phyloP scores from a whole-genome alignment of 1,140 invertebrate species.

The Micrasema minimum region DNA sequence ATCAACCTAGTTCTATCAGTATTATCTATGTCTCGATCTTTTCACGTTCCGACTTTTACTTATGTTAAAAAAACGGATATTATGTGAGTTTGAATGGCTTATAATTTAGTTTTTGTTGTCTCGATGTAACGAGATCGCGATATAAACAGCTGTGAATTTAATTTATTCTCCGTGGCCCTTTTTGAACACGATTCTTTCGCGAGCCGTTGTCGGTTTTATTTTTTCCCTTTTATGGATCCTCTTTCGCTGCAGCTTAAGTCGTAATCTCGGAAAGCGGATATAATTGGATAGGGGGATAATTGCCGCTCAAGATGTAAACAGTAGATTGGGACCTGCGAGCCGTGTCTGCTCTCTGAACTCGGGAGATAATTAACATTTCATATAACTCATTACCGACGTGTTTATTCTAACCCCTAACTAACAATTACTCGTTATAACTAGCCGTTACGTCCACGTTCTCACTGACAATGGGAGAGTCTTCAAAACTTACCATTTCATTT shows the following conservation, averaged over 20 bases:
- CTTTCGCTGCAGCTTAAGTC: constrained; percentile 12
- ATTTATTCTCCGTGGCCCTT: constrained; percentile 6
- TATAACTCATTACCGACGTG: constrained; percentile 38
- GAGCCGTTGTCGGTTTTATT: not conserved
- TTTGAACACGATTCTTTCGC: not conserved
- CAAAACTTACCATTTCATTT: too few species aligned
- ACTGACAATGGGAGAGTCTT: too few species aligned
- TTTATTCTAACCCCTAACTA: constrained; percentile 4
- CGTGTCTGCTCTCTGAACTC: constrained; percentile 25
- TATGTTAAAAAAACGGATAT: too few species aligned
- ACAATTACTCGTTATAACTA: not conserved
- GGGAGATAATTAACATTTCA: constrained; percentile 46
- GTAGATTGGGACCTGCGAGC: constrained; percentile 32
- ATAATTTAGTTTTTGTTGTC: too few species aligned
- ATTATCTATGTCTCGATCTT: too few species aligned
- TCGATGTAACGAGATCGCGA: constrained; percentile 9
- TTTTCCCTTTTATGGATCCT: not conserved
- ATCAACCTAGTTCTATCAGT: too few species aligned
- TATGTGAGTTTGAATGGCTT: too few species aligned
- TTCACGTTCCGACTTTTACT: too few species aligned
- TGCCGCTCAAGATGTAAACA: constrained; percentile 42
- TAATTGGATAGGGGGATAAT: constrained; percentile 47
- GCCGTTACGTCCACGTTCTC: too few species aligned
- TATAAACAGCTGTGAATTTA: not conserved
- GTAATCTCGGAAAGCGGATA: constrained; percentile 33